Percentiles rank a stretch among this genome's conserved stretches.
phyloP scores from a whole-genome alignment of 2,888 invertebrate genomes.

The Aporophyla lueneburgensis region DNA sequence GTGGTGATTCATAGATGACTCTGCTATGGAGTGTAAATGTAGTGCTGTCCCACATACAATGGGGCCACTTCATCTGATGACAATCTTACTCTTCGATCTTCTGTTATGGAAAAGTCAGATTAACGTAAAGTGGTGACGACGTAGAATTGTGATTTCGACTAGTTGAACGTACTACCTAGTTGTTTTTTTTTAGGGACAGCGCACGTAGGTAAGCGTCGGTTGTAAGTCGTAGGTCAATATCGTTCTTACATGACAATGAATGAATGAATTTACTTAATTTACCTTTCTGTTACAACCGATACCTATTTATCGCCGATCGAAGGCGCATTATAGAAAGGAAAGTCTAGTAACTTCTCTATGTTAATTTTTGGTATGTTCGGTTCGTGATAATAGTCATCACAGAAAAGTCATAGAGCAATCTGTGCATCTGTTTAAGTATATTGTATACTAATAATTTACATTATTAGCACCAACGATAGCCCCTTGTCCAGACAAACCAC shows the following conservation, averaged over 20 bases:
- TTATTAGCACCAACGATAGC: too few relatives aligned
- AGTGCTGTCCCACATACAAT: too few relatives aligned
- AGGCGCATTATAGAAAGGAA: not conserved
- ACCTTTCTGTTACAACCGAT: not conserved
- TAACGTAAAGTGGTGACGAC: not conserved
- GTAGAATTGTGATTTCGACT: slow-evolving; percentile 1
- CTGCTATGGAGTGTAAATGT: too few relatives aligned
- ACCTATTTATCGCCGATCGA: slow-evolving; percentile 8
- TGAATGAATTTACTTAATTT: slow-evolving; percentile 50
- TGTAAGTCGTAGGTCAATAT: slow-evolving; percentile 48
- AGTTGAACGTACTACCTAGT: not conserved
- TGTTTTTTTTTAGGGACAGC: not conserved
- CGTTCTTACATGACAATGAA: slow-evolving; percentile 45
- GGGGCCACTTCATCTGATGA: too few relatives aligned
- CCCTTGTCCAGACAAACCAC: too few relatives aligned
- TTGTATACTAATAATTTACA: too few relatives aligned
- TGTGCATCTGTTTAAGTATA: too few relatives aligned
- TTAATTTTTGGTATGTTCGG: too few relatives aligned
- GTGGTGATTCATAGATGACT: too few relatives aligned
- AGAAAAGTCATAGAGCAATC: too few relatives aligned
- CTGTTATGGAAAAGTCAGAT: not conserved
- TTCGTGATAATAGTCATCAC: too few relatives aligned
- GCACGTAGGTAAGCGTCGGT: not conserved
- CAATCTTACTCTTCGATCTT: not conserved
- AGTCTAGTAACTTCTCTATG: not conserved